Base-by-base conservation (phyloP, 2,113 vertebrate species). In the Siniperca knerii region DNA sequence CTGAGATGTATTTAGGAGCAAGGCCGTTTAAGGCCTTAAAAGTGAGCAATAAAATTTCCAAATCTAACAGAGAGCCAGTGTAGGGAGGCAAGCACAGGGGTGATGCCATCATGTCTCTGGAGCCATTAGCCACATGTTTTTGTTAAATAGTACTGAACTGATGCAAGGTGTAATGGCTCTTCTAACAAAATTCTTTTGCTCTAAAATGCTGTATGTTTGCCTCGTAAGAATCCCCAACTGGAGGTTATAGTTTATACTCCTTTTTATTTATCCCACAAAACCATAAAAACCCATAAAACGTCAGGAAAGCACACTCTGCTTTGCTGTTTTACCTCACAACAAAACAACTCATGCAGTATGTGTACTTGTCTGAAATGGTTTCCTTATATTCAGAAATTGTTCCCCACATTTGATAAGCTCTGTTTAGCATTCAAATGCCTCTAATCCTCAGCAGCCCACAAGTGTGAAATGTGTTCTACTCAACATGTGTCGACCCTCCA, bases 391-490 rank as follows among this genome's bases (percentile, higher is more conserved):
- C 54, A 65, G 29, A 64, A 25, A 40, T 23, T 23, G 50, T 81
- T 72, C 16, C 50, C 35, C 6, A 15, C 33, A 42, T 42, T 11
- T 35, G n/a, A 54, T 66, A 6, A 50, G 16, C 44, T 40, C 33
- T 55, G 55, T 78, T 66, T 25, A 35, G 52, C 60, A 68, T 44
- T 71, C 18, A 69, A 67, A 68, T 50, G 60, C 46, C 13, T 86
- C 52, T 12, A 3, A 25, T 62, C 40, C 48, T 50, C 58, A 66
- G 52, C 6, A 55, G 48, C 23, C 13, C 8, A 20, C 15, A 6
- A 2, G 23, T 35, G n/a, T 76, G 35, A 75, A 87, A 72, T 57
- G 69, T 33, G 1, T 33, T 74, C 3, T 35, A 12, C 21, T 20
- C 60, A 16, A 72, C 6, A 0, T 16, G 6, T 72, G 77, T 71